A percentile compares a stretch with the other conserved stretches of the same genome.
Conservation (phyloP, 2,113 vertebrate species). For the Megaceryle torquata region DNA sequence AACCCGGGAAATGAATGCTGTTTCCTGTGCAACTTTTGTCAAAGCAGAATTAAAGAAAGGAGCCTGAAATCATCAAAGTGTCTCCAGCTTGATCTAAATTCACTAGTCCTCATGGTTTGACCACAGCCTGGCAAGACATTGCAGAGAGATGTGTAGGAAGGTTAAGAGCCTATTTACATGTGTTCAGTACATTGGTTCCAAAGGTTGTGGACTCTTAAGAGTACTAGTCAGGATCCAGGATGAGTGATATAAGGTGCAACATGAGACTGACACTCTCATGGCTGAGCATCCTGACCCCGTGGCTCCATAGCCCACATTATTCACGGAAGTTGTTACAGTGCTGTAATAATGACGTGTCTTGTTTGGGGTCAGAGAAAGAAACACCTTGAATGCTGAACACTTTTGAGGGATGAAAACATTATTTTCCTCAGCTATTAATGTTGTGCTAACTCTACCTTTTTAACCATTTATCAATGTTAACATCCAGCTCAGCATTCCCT, state of each 20-base stretch:
- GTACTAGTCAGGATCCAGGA: neutral
- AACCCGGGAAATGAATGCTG: neutral
- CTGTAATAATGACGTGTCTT: neutral
- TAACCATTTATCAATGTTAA: neutral
- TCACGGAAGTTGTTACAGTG: neutral
- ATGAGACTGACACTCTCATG: neutral
- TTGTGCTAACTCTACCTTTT: neutral
- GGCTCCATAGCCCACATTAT: neutral
- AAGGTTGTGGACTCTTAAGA: neutral
- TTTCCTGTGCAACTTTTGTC: neutral
- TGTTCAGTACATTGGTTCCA: neutral
- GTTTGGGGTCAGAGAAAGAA: neutral
- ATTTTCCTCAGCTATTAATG: neutral
- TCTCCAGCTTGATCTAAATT: neutral
- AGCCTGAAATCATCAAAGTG: neutral
- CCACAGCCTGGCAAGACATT: neutral
- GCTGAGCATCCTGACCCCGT: neutral
- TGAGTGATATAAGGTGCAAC: neutral
- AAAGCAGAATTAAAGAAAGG: neutral
- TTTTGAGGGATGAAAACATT: neutral
- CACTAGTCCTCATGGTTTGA: neutral
- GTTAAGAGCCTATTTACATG: neutral
- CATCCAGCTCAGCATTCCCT: neutral
- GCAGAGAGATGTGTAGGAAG: neutral
- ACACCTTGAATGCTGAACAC: neutral